A percentile compares a stretch with the other conserved stretches of the same genome.
Conservation (phyloP, 1,140 invertebrate genomes). For the Cotesia vestalis region DNA sequence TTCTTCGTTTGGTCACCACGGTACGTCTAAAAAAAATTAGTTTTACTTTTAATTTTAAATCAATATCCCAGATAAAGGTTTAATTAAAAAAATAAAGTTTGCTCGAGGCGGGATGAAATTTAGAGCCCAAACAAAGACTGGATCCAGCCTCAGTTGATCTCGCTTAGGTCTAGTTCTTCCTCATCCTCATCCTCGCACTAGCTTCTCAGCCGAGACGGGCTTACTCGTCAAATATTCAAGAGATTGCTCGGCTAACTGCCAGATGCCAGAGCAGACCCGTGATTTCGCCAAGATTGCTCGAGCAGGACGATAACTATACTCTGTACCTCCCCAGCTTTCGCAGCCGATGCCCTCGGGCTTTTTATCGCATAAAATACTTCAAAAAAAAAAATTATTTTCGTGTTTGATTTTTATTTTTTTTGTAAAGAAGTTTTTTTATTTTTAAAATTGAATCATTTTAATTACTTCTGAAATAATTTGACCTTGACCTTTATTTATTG, state of each 20-base stretch:
- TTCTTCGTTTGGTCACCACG: conserved; percentile 85
- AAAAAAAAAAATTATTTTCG: too few relatives aligned
- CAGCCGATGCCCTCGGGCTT: conserved; percentile 17
- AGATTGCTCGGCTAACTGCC: conserved; percentile 63
- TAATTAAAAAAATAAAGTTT: too few relatives aligned
- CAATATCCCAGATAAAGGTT: not conserved
- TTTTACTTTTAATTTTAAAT: conserved; percentile 1
- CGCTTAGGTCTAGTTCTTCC: too few relatives aligned
- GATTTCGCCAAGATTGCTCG: conserved; percentile 63
- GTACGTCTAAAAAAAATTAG: conserved; percentile 63
- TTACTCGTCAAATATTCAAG: conserved; percentile 63
- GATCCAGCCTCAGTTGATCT: too few relatives aligned
- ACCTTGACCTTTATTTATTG: not conserved
- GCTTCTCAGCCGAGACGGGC: conserved; percentile 28
- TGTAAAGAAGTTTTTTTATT: not conserved
- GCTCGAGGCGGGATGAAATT: too few relatives aligned
- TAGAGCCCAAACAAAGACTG: too few relatives aligned
- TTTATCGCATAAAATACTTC: conserved; percentile 18
- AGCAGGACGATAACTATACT: conserved; percentile 29
- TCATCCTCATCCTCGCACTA: not conserved
- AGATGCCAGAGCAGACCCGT: conserved; percentile 51
- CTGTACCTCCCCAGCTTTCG: not conserved
- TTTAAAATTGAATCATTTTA: conserved; percentile 12
- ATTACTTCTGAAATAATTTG: not conserved
- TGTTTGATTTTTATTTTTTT: not conserved